Conservation (phyloP, 2,113 vertebrate genomes). For the Mustelus asterias region DNA sequence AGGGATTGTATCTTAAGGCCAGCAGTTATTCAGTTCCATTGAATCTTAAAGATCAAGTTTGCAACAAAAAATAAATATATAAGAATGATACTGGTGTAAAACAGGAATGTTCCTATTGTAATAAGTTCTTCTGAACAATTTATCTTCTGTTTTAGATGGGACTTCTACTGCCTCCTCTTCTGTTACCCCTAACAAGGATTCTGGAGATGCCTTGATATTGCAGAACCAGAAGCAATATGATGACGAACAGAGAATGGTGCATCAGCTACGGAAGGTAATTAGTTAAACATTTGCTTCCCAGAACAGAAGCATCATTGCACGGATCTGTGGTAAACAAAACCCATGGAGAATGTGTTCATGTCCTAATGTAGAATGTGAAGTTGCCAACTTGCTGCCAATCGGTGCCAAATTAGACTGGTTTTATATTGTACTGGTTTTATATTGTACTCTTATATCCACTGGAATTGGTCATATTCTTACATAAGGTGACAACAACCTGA, state of each 20-base stretch:
- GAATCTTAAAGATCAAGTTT: background rate
- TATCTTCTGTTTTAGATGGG: slow-evolving; percentile 45
- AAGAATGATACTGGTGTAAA: background rate
- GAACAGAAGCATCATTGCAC: background rate
- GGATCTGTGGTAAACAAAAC: background rate
- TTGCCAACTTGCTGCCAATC: background rate
- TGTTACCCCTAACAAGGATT: slow-evolving; percentile 48
- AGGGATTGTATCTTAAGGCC: background rate
- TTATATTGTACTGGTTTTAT: background rate
- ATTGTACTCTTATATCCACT: background rate
- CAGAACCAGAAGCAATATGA: slow-evolving; percentile 57
- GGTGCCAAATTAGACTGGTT: background rate
- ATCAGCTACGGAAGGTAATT: slow-evolving; percentile 80
- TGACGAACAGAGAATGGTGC: slow-evolving; percentile 59
- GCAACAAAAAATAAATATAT: background rate
- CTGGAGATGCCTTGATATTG: slow-evolving; percentile 46
- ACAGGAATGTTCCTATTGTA: background rate
- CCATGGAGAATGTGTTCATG: background rate
- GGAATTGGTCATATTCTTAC: background rate
- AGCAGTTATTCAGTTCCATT: background rate
- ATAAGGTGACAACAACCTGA: background rate
- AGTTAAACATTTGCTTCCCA: background rate
- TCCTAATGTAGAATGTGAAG: background rate
- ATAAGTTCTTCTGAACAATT: background rate
- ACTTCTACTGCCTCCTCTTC: slow-evolving; percentile 47